Base-by-base conservation (phyloP, 2,888 invertebrate genomes). In the Herminia tarsipennalis region DNA sequence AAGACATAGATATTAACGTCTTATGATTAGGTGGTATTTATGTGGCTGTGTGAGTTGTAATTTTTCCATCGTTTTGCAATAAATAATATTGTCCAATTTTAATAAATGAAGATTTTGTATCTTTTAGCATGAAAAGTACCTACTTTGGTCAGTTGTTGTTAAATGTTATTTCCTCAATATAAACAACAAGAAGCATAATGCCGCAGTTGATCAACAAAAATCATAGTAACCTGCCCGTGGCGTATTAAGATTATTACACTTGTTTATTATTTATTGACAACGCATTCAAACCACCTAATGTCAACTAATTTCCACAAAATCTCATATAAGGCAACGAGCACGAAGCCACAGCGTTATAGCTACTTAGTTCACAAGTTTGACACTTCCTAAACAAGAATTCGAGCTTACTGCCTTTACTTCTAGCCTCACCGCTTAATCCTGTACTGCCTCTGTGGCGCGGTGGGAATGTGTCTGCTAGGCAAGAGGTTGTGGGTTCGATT, bases 281-380 rank as follows among this genome's bases (percentile, higher is more conserved):
- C 14, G 17, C 17, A 12, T 16, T 28, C 36, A 13, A 37, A 32
- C 32, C 32, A 12, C 39, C 32, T 3, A 10, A 24, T 20, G 9
- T 9, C 20, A 24, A 32, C 21, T 24, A 12, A 18, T 9, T 20
- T 17, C 32, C 25, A 24, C 18, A 29, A 40, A 32, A 33, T 32
- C 20, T 25, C 13, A 33, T 32, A 33, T 33, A 32, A 32, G 40
- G 32, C 18, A 9, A 25, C 18, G 18, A 20, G 17, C 3, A 12
- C 25, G 18, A 10, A 14, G 22, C 13, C 8, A 18, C 32, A 18
- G 8, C 25, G 32, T 18, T 14, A 18, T 32, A 34, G 28, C 33
- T 41, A 14, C 27, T 34, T 33, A 9, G 28, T n/a, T n/a, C n/a
- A 25, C 20, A 20, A 33, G 24, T 41, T 41, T 33, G 27, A 41